These are phyloP conservation scores for Oscheius sp. DNA, from an alignment of 2,888 invertebrate genomes.

Conservation along the genomic window DNA sequence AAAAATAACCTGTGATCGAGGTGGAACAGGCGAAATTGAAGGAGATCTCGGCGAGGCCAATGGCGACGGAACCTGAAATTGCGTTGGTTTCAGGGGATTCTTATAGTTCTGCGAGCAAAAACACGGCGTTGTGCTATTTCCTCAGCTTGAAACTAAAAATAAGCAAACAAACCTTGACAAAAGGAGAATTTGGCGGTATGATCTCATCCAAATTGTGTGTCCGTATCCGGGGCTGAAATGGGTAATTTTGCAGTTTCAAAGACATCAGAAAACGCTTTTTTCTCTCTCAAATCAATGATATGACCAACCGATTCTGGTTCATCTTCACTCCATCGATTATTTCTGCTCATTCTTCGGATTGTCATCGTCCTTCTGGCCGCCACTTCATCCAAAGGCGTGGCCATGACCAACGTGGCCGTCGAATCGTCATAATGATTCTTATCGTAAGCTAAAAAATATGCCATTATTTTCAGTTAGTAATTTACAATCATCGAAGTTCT, in stretches of 20 bases:
- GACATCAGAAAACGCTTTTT: no score
- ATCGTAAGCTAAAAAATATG: constrained; percentile 29
- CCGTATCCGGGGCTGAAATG: not conserved
- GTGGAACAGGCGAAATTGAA: constrained; percentile 30
- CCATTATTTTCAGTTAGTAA: not conserved
- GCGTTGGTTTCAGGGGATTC: not conserved
- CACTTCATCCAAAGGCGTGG: constrained; percentile 17
- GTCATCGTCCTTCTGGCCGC: constrained; percentile 28
- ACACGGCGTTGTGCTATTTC: not conserved
- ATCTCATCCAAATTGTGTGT: constrained; percentile 21
- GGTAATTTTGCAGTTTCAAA: no score
- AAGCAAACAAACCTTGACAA: constrained; percentile 35
- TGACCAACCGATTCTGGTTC: constrained; percentile 22
- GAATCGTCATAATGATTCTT: constrained; percentile 36
- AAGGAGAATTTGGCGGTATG: constrained; percentile 35
- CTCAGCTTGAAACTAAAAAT: no score
- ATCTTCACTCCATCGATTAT: constrained; percentile 49
- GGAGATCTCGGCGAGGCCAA: constrained; percentile 22
- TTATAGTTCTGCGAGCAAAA: not conserved
- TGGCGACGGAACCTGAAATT: constrained; percentile 12
- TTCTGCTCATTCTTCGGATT: constrained; percentile 50
- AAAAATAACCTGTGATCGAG: not conserved
- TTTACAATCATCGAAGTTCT: no score
- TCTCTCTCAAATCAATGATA: no score
- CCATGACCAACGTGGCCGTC: not conserved